These are phyloP conservation scores for Otolemur garnettii DNA, from an alignment of 2,113 vertebrate genomes.

Conservation along the genomic window DNA sequence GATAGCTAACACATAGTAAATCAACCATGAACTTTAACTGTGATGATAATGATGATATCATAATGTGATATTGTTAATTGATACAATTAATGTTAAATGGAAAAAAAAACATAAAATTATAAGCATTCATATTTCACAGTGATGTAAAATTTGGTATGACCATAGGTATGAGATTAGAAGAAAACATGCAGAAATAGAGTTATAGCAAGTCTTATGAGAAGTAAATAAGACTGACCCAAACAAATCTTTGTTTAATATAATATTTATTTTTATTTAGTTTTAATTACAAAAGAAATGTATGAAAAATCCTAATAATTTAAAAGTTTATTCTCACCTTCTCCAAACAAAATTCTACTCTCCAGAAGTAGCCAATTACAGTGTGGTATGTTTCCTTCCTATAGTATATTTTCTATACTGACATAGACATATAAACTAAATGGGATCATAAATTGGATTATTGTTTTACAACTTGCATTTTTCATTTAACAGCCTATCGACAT, in stretches of 20 bases:
- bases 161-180: background rate
- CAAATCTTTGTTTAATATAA: conserved; percentile 17
- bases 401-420: background rate
- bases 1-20: background rate
- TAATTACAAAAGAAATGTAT: conserved; percentile 37
- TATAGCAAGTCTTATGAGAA: background rate
- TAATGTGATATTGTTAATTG: background rate
- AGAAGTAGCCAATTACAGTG: background rate
- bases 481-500: background rate
- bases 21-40: background rate
- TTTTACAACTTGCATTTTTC: conserved; percentile 55
- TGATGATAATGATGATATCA: background rate
- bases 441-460: background rate
- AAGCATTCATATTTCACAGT: conserved; percentile 1
- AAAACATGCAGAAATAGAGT: background rate
- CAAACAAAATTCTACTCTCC: background rate
- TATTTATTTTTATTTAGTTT: conserved; percentile 51
- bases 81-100: background rate
- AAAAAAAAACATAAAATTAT: background rate
- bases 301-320: conserved; percentile 50
- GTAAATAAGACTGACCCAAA: conserved; percentile 25
- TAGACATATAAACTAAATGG: background rate
- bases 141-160: background rate
- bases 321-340: background rate
- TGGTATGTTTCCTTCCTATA: background rate